Evolutionary conservation across 2,113 vertebrate species (phyloP).

Genomic region (Rhizomys pruinosus): DNA sequence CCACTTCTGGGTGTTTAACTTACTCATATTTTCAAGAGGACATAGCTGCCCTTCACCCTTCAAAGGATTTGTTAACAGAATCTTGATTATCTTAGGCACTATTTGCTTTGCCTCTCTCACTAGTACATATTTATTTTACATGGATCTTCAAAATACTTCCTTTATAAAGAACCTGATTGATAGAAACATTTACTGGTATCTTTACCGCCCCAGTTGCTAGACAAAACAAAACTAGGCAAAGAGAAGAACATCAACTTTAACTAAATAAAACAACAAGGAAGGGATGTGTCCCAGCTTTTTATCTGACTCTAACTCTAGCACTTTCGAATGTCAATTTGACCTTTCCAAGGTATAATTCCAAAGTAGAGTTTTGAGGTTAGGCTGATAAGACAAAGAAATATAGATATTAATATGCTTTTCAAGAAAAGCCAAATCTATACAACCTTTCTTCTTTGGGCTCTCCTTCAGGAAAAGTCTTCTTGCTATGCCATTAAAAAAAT

Average conservation of each 20-base stretch:
- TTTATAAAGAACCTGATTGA: conserved; percentile 35
- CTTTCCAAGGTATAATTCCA: background rate
- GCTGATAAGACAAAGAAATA: background rate
- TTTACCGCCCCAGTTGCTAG: background rate
- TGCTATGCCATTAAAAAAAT: background rate
- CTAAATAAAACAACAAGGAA: background rate
- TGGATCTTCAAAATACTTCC: background rate
- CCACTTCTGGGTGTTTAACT: background rate
- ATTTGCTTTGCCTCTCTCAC: background rate
- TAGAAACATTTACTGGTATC: background rate
- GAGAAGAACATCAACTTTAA: background rate
- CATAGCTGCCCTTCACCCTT: background rate
- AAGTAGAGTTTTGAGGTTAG: conserved; percentile 23
- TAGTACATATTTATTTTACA: background rate
- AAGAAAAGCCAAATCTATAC: background rate
- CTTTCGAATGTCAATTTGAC: background rate
- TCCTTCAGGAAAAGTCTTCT: background rate
- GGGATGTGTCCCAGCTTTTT: background rate
- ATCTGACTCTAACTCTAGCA: background rate
- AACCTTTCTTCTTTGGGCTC: background rate
- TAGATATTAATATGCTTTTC: background rate
- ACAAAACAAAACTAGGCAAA: background rate
- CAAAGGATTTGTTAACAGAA: background rate
- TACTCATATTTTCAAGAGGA: background rate
- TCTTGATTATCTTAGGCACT: background rate